phyloP scores from a whole-genome alignment of 2,888 invertebrate genomes.

The Chaitophorus viminalis region DNA sequence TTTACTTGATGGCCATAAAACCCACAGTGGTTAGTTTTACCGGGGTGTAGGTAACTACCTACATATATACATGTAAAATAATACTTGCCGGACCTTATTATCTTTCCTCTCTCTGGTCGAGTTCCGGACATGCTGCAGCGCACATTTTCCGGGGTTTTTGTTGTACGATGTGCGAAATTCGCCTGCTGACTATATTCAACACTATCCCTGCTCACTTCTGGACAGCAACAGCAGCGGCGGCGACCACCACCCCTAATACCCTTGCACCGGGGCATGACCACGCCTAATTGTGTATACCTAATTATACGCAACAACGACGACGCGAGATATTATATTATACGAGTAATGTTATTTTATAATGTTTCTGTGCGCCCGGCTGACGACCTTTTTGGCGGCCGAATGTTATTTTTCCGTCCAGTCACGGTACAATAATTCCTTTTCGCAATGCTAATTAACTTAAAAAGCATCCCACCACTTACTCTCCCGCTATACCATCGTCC shows the following conservation, averaged over 20 bases:
- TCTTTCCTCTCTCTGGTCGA: neutral
- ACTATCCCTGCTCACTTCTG: neutral
- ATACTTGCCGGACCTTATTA: neutral
- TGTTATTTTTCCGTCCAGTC: slow-evolving; percentile 46
- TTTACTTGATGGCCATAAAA: neutral
- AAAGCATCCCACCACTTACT: neutral
- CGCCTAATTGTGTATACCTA: slow-evolving; percentile 43
- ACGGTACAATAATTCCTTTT: slow-evolving; percentile 4
- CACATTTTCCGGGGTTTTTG: slow-evolving; percentile 26
- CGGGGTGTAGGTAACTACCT: neutral
- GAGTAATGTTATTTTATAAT: slow-evolving; percentile 6
- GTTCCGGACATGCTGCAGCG: neutral
- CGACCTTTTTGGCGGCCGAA: slow-evolving; percentile 29
- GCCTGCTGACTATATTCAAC: slow-evolving; percentile 13
- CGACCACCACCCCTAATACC: neutral
- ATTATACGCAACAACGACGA: neutral
- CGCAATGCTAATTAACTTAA: slow-evolving; percentile 43
- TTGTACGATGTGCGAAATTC: slow-evolving; percentile 37
- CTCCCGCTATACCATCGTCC: neutral
- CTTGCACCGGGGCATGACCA: neutral
- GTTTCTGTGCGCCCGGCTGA: neutral
- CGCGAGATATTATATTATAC: neutral
- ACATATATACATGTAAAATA: neutral
- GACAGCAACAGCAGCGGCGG: neutral
- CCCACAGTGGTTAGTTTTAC: neutral